Evolutionary conservation across 2,113 vertebrate species (phyloP), one percentile per base, ranked within the genome.

Genomic region (Craseonycteris thonglongyai): DNA sequence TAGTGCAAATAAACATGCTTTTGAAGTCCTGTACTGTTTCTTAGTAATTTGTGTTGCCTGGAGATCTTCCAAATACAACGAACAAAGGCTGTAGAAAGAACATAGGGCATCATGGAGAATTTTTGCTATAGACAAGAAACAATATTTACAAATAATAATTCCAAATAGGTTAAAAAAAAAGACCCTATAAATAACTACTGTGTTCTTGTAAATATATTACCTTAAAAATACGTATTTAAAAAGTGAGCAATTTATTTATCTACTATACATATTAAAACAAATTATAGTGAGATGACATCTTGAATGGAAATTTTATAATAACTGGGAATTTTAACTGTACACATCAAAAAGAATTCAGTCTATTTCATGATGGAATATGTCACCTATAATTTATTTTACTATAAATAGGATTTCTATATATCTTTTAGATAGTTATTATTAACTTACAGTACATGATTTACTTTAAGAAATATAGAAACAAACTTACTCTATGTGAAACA

Each of bases 21-120:
- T 97, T 96, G 45, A 96, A 95, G 82, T 33, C 58, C 49, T 93
- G 54, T 65, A 65, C 97, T 98, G 97, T 97, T 97, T 95, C 84
- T 98, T 84, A 93, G 94, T 96, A 97, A 97, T 94, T 95, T 97
- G 92, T 75, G 59, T 88, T 91, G 76, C 88, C 93, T 98, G 98
- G 96, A 97, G 51, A 65, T 94, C 90, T 97, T 98, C 97, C 96
- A 98, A 98, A 96, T 0, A 0, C 47, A 84, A 3, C 93, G 74
- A 97, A 98, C 96, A 98, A 98, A 97, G 72, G 59, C 97, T 49
- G n/a, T 80, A 93, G 91, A 97, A 97, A 94, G 83, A 86, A 97
- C 76, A 96, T 88, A 95, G 26, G 96, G 88, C 91, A 97, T 96
- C 59, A 42, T 0, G 33, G 93, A 96, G 85, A 92, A 40, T 59